A percentile compares a stretch with the other conserved stretches of the same genome.
These are phyloP conservation scores for Salvelinus sp. DNA, from an alignment of 2,113 vertebrate species.

Conservation along the genomic window DNA sequence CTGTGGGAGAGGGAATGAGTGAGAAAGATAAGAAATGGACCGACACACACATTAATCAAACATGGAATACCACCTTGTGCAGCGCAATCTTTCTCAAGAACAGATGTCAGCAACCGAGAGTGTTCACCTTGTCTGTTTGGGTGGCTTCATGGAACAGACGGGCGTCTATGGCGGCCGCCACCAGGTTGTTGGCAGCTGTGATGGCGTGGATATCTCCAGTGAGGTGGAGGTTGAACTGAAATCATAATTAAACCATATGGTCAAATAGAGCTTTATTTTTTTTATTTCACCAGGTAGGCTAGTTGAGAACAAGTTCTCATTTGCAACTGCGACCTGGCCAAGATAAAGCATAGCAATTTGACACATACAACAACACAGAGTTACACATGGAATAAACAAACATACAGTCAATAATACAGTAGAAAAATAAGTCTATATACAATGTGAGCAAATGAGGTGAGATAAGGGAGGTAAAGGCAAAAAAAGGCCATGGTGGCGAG, in stretches of 20 bases:
- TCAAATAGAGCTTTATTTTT: no score
- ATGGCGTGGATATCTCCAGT: constrained; percentile 98
- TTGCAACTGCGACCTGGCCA: no score
- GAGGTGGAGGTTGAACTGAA: constrained; percentile 97
- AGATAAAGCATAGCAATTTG: no score
- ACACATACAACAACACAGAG: no score
- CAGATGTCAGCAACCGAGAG: background rate
- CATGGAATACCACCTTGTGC: background rate
- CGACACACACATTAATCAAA: background rate
- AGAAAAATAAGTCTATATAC: no score
- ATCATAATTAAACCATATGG: constrained; percentile 10
- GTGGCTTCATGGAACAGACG: constrained; percentile 94
- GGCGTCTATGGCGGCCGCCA: constrained; percentile 90
- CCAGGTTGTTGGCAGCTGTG: constrained; percentile 95
- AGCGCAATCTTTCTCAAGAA: background rate
- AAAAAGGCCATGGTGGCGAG: no score
- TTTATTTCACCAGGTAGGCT: no score
- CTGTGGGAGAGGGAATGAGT: constrained; percentile 44
- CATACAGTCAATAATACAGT: no score
- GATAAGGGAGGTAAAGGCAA: no score
- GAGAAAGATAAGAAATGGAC: background rate
- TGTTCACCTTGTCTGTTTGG: constrained; percentile 88
- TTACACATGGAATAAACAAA: no score
- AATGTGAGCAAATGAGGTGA: no score
- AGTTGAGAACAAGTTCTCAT: no score